These are phyloP conservation scores for Lutjanus erythropterus DNA, from an alignment of 2,113 vertebrate genomes.

Conservation along the genomic window DNA sequence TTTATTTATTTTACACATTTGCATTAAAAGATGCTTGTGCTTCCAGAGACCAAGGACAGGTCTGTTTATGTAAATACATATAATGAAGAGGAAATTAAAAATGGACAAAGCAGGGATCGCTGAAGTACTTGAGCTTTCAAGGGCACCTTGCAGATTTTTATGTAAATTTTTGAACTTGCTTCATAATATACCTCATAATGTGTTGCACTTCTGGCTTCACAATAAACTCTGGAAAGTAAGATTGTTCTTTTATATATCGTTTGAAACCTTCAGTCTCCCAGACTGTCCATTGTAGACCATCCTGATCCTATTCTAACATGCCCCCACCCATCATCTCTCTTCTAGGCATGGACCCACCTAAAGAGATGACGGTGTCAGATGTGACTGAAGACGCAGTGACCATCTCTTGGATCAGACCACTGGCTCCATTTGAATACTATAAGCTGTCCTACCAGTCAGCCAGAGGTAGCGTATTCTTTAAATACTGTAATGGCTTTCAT, in stretches of 20 bases:
- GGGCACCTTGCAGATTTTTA: conserved; percentile 1
- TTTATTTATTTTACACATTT: conserved; percentile 38
- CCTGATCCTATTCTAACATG: background rate
- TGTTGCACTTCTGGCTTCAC: background rate
- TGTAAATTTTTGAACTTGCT: conserved; percentile 25
- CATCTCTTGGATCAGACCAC: conserved; percentile 90
- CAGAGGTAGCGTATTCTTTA: conserved; percentile 83
- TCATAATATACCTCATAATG: background rate
- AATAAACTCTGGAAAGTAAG: background rate
- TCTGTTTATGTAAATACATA: conserved; percentile 51
- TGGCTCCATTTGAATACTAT: conserved; percentile 92
- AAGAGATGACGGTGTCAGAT: conserved; percentile 88
- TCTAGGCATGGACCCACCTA: conserved; percentile 92
- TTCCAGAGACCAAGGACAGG: conserved; percentile 9
- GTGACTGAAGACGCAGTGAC: conserved; percentile 90
- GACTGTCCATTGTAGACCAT: background rate
- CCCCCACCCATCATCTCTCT: background rate
- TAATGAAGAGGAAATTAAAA: conserved; percentile 32
- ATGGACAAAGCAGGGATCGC: conserved; percentile 12
- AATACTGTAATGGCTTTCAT: background rate
- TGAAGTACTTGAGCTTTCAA: conserved; percentile 18
- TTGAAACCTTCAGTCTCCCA: background rate
- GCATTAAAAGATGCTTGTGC: conserved; percentile 10
- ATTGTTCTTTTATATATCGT: background rate
- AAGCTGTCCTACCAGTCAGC: conserved; percentile 91